These are phyloP conservation scores for Eurystomus glaucurus DNA, from an alignment of 2,797 vertebrate species.

Conservation along the genomic window DNA sequence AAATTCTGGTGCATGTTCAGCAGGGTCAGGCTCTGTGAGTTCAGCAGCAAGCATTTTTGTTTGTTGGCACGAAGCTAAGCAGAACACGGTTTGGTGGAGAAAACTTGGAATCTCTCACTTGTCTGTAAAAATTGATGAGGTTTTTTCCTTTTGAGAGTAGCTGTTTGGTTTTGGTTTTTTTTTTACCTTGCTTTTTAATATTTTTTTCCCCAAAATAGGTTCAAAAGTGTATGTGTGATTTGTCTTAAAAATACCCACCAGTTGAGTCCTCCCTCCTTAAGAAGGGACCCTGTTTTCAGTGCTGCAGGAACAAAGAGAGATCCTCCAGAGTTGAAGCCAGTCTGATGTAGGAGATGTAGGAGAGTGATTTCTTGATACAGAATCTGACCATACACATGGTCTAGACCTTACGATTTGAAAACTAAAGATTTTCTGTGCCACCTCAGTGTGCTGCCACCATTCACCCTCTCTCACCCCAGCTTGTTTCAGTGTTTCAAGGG, in stretches of 20 bases:
- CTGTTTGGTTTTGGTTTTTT: neutral
- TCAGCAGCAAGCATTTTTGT: neutral
- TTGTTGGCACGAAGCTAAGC: neutral
- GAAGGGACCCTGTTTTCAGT: neutral
- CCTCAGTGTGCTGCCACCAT: neutral
- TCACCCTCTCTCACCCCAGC: neutral
- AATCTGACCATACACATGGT: neutral
- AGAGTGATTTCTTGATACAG: neutral
- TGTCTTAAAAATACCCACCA: neutral
- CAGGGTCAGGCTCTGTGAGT: slow-evolving; percentile 76
- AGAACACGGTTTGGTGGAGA: neutral
- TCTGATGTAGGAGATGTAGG: neutral
- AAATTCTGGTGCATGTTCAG: slow-evolving; percentile 71
- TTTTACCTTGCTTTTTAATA: neutral
- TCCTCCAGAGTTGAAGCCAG: neutral
- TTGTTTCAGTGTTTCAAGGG: neutral
- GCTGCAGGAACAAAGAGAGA: neutral
- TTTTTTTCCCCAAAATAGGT: neutral
- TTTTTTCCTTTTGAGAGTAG: neutral
- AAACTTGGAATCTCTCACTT: neutral
- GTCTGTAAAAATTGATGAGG: neutral
- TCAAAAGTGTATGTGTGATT: neutral
- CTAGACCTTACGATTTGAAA: neutral
- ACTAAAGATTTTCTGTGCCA: neutral
- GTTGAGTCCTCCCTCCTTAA: neutral